Base-by-base conservation (phyloP, 1,140 invertebrate genomes). In the Cydia pomonella region DNA sequence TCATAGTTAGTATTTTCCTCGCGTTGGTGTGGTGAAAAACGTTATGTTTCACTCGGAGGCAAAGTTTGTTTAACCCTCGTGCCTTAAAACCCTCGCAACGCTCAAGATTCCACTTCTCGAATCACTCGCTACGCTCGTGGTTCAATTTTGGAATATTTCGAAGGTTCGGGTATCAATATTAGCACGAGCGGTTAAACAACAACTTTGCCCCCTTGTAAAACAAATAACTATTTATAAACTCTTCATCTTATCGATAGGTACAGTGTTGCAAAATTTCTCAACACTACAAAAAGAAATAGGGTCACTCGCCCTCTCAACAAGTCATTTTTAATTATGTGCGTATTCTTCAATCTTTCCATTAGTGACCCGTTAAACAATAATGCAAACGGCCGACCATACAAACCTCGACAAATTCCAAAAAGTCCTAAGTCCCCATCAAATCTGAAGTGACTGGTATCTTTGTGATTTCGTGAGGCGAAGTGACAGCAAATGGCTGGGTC, bases 301-400 rank as follows among this genome's bases (percentile, higher is more conserved):
- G 89, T 92, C 90, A 92, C 89, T 92, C 84, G 84, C 90, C 88
- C 84, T 87, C 87, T 75, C 80, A 82, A 87, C 87, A 89, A 92
- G 89, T 92, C 89, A 92, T 92, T 92, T 92, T 92, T 90, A 90
- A 90, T 90, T 92, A 81, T 92, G 84, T 88, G 82, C 83, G 79
- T 85, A 87, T 85, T 82, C 84, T 84, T 86, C 86, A 89, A 89
- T 92, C 82, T 86, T 89, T 84, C 80, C 84, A 88, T 88, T 83
- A 82, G 79, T 76, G 74, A 76, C 78, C 83, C 79, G 80, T 83
- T 84, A 81, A 82, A 84, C 83, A 83, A 83, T 84, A 76, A 77
- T 76, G 80, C 82, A 82, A 83, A 84, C 79, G 81, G 77, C 47
- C 79, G 73, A 69, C 76, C 63, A 59, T 23, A 59, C 53, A 59